These are phyloP conservation scores for Melanotus villosus DNA, from an alignment of 2,888 invertebrate genomes.

Conservation along the genomic window DNA sequence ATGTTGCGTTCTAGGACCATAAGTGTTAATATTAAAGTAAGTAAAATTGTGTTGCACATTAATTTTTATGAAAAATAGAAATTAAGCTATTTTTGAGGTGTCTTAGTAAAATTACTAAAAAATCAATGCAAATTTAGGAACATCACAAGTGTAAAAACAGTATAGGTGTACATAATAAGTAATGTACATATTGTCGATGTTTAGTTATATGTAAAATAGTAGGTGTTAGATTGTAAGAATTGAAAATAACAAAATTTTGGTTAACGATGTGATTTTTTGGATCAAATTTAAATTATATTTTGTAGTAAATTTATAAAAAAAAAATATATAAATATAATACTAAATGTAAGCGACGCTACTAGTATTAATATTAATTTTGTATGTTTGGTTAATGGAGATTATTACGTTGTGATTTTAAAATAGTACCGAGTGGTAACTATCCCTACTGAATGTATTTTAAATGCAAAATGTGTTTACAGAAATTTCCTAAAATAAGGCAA, in stretches of 20 bases:
- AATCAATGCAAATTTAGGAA: not conserved
- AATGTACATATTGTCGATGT: constrained; percentile 22
- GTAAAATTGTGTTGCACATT: not conserved
- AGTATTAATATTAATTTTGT: constrained; percentile 5
- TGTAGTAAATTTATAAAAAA: constrained; percentile 38
- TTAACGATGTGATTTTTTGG: constrained; percentile 36
- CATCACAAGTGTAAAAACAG: constrained; percentile 7
- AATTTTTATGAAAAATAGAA: constrained; percentile 19
- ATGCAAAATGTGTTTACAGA: constrained; percentile 2
- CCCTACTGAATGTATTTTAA: constrained; percentile 15
- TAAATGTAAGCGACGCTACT: constrained; percentile 6
- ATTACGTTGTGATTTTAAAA: constrained; percentile 12
- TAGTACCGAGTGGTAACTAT: not conserved
- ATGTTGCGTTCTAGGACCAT: constrained; percentile 24
- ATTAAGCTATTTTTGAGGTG: not conserved
- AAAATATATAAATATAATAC: not conserved
- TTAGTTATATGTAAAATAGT: constrained; percentile 15
- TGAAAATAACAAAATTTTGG: constrained; percentile 4
- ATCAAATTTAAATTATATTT: constrained; percentile 45
- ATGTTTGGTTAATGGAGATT: constrained; percentile 1
- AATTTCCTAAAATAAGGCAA: constrained; percentile 15
- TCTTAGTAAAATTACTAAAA: constrained; percentile 16
- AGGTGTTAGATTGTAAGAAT: not conserved
- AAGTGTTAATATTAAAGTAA: constrained; percentile 18
- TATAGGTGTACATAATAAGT: constrained; percentile 9